Evolutionary conservation across 2,888 invertebrate species (phyloP), one percentile per base, ranked within the genome.

Genomic region (Ichneumoninae sp.): DNA sequence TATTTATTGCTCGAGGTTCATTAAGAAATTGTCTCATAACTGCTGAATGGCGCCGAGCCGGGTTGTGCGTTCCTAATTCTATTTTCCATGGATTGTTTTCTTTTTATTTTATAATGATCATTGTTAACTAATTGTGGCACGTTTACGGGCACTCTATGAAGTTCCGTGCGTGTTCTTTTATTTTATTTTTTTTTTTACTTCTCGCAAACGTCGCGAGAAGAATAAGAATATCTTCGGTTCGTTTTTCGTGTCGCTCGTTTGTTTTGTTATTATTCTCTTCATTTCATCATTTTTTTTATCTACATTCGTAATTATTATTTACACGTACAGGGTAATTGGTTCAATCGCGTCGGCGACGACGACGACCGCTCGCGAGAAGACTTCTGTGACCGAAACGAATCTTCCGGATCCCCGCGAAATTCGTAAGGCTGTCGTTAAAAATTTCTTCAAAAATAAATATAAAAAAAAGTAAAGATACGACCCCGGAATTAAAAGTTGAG

Each of bases 301-400:
- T 85, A 85, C 80, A 80, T 77, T 80, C 68, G 73, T 82, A 77
- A 74, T 83, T 87, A 75, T 76, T 89, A 89, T 89, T 87, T 89
- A 88, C 88, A 89, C 88, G 86, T 89, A 89, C 87, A 87, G 87
- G 85, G 79, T 88, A 85, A 86, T 89, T 87, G 86, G 87, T 88
- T 88, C 88, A 82, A 80, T 80, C 71, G 63, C 47, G 73, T 57
- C 50, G 74, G 52, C 54, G 52, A 65, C 60, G 70, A 60, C 69
- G 57, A 71, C 50, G 74, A 74, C 50, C 47, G 44, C n/a, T 54
- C 52, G 74, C 57, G 54, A 63, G 71, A 65, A 52, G 66, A 79
- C 36, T 54, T 44, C 3, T 44, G 69, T 50, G 52, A 66, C 40
- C 60, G 30, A 50, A 33, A 70, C 54, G 36, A 66, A 73, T 63